Conservation (phyloP, 2,888 invertebrate species). For the Xanthia togata region DNA sequence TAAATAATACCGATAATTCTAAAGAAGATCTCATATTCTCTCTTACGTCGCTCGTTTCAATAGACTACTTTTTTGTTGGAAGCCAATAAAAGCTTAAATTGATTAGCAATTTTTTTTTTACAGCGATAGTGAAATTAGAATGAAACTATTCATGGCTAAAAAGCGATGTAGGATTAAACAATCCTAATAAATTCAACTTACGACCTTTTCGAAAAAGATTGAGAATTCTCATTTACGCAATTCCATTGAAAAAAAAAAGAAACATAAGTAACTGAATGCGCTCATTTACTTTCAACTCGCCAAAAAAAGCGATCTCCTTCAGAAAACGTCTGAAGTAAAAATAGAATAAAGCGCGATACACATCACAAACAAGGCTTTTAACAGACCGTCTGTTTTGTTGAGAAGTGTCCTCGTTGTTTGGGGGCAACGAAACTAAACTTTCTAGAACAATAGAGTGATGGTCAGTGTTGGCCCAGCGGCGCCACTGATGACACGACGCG, state of each 20-base stretch:
- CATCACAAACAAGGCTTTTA: constrained; percentile 63
- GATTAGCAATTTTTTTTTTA: not conserved
- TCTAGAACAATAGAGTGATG: constrained; percentile 72
- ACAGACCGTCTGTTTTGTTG: constrained; percentile 63
- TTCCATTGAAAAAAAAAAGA: constrained; percentile 15
- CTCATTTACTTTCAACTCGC: constrained; percentile 43
- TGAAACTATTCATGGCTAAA: not conserved
- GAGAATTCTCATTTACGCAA: not conserved
- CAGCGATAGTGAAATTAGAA: not conserved
- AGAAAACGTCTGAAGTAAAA: constrained; percentile 41
- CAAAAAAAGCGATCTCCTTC: constrained; percentile 31
- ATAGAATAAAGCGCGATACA: constrained; percentile 56
- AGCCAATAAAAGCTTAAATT: not conserved
- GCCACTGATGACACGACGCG: constrained; percentile 49
- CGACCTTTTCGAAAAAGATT: not conserved
- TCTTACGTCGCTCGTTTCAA: not conserved
- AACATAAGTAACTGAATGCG: constrained; percentile 30
- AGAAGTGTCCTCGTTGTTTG: constrained; percentile 63
- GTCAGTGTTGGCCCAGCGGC: constrained; percentile 56
- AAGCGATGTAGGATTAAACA: not conserved
- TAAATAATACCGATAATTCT: constrained; percentile 11
- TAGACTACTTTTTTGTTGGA: constrained; percentile 2
- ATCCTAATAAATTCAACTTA: not conserved
- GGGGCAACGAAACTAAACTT: constrained; percentile 67
- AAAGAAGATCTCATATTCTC: constrained; percentile 19